Evolutionary conservation across 2,888 invertebrate species (phyloP).

Genomic region (Dicyrtoma fusca): DNA sequence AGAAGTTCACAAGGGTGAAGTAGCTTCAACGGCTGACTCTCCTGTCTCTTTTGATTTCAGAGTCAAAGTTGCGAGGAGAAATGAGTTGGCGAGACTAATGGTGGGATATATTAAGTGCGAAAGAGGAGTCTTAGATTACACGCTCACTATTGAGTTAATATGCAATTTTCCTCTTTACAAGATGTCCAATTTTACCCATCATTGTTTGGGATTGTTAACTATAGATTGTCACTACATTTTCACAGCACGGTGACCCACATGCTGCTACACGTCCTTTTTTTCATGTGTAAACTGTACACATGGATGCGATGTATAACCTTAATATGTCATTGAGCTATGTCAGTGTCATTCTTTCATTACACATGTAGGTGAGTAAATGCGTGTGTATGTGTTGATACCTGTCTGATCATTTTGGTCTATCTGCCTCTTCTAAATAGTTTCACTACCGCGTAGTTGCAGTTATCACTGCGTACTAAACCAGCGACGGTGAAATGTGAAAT

Average conservation of each 20-base stretch:
- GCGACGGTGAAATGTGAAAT: too few relatives aligned
- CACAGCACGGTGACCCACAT: constrained; percentile 19
- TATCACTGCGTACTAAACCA: too few relatives aligned
- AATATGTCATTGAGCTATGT: constrained; percentile 25
- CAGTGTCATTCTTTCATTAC: neutral
- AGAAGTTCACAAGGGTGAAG: neutral
- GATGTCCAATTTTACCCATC: neutral
- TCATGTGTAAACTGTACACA: neutral
- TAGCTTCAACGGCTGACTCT: neutral
- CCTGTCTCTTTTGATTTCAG: neutral
- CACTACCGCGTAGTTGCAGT: too few relatives aligned
- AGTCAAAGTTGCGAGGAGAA: constrained; percentile 16
- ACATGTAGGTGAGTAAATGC: neutral
- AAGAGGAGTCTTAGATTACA: constrained; percentile 3
- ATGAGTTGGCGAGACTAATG: constrained; percentile 20
- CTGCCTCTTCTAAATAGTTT: too few relatives aligned
- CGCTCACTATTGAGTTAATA: neutral
- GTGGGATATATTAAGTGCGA: constrained; percentile 2
- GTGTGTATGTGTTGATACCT: neutral
- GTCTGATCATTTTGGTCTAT: too few relatives aligned
- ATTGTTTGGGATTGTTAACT: constrained; percentile 7
- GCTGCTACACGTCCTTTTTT: neutral
- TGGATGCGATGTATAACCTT: constrained; percentile 14
- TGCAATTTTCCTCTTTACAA: too few relatives aligned
- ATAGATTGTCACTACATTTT: constrained; percentile 22